Percentiles rank a stretch among this genome's conserved stretches.
Conservation (phyloP, 1,140 invertebrate species). For the Copidosoma floridanum region DNA sequence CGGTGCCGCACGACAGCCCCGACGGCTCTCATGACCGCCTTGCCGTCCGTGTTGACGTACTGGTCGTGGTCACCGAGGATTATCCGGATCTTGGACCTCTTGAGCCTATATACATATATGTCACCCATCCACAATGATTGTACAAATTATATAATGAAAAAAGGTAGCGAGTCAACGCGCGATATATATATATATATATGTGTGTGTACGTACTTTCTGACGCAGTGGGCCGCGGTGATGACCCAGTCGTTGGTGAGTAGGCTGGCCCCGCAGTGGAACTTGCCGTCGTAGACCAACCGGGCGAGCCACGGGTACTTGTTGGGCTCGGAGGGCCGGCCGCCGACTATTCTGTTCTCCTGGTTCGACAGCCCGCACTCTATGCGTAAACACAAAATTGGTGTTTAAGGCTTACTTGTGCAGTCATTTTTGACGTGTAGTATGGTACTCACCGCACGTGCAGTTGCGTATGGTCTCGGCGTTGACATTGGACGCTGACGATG, state of each 20-base stretch:
- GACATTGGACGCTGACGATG: slow-evolving; percentile 37
- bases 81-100: slow-evolving; percentile 74
- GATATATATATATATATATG: not conserved
- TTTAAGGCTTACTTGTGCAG: too few species aligned
- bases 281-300: slow-evolving; percentile 77
- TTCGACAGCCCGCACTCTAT: slow-evolving; percentile 72
- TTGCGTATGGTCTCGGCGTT: slow-evolving; percentile 55
- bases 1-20: slow-evolving; percentile 75
- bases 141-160: too few species aligned
- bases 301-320: slow-evolving; percentile 88
- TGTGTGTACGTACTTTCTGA: slow-evolving; percentile 63
- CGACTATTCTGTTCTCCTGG: slow-evolving; percentile 71
- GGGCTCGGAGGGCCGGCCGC: slow-evolving; percentile 73
- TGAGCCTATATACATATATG: slow-evolving; percentile 64
- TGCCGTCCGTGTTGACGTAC: slow-evolving; percentile 71
- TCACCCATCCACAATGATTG: too few species aligned
- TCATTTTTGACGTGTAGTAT: too few species aligned
- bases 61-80: slow-evolving; percentile 81
- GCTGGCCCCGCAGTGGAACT: slow-evolving; percentile 88
- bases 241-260: slow-evolving; percentile 72
- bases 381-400: too few species aligned
- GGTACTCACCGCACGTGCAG: slow-evolving; percentile 65
- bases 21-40: slow-evolving; percentile 75
- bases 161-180: not conserved
- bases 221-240: slow-evolving; percentile 68